Evolutionary conservation across 2,888 invertebrate species (phyloP).

Genomic region (Ectropis crepuscularia): DNA sequence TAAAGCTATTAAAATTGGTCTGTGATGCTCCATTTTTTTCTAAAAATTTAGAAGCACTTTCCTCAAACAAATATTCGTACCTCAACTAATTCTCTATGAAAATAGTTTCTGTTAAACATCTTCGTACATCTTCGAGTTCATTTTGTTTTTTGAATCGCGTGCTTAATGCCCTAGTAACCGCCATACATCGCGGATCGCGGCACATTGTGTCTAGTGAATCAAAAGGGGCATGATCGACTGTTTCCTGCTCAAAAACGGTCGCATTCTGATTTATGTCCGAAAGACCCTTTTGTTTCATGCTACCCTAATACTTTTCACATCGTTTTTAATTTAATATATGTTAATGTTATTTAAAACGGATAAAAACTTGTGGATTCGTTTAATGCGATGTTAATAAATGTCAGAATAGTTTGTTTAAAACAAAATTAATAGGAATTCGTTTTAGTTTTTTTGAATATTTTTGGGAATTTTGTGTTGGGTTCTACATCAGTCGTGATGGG

Average conservation of each 20-base stretch:
- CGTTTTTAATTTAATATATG: slow-evolving; percentile 56
- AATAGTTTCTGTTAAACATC: too few species aligned
- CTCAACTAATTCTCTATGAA: too few species aligned
- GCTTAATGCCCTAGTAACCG: slow-evolving; percentile 42
- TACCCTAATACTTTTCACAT: slow-evolving; percentile 54
- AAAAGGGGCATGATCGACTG: slow-evolving; percentile 79
- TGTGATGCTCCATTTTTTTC: too few species aligned
- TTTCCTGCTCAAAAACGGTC: slow-evolving; percentile 74
- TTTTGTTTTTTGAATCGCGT: slow-evolving; percentile 25
- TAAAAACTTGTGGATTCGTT: slow-evolving; percentile 29
- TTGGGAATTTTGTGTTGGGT: neutral
- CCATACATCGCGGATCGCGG: slow-evolving; percentile 49
- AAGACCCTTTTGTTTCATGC: slow-evolving; percentile 61
- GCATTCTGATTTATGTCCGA: slow-evolving; percentile 69
- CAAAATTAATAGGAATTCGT: slow-evolving; percentile 18
- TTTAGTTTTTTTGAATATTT: slow-evolving; percentile 6
- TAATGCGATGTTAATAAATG: slow-evolving; percentile 32
- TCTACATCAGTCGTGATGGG: neutral
- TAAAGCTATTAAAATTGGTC: too few species aligned
- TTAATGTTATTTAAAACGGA: slow-evolving; percentile 30
- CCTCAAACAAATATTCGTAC: too few species aligned
- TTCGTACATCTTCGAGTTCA: neutral
- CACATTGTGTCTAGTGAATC: slow-evolving; percentile 57
- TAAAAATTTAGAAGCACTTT: too few species aligned
- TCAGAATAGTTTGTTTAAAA: slow-evolving; percentile 22